Evolutionary conservation across 2,797 vertebrate genomes (phyloP).

Genomic region (Hapalemur alaotrensis): DNA sequence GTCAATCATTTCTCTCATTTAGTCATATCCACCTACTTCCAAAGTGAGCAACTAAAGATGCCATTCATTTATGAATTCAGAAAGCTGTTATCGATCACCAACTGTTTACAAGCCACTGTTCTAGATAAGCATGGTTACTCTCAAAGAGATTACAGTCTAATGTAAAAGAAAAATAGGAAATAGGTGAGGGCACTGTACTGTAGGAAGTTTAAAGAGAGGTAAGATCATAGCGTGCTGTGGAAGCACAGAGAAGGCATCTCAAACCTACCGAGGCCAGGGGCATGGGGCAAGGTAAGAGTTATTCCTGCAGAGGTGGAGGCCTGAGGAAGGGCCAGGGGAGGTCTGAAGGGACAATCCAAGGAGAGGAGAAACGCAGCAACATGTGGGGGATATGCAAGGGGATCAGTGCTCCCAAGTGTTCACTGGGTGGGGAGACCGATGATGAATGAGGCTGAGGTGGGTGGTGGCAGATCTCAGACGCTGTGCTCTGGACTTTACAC

Average conservation of each 20-base stretch:
- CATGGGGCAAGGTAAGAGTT: accelerated
- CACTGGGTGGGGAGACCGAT: background rate
- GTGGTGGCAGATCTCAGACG: background rate
- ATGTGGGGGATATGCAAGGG: accelerated
- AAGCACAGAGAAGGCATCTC: background rate
- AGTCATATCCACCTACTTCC: background rate
- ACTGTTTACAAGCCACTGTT: background rate
- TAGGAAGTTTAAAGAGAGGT: background rate
- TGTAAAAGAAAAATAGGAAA: background rate
- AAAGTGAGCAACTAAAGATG: background rate
- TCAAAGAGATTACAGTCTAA: background rate
- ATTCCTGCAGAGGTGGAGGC: background rate
- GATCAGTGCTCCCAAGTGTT: background rate
- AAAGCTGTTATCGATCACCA: background rate
- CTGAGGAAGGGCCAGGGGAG: background rate
- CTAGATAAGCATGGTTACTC: background rate
- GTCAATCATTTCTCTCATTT: background rate
- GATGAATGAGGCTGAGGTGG: background rate
- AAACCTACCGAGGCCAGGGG: background rate
- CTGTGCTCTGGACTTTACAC: background rate
- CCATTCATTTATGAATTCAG: background rate
- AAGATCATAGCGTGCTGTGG: background rate
- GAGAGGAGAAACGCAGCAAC: too few species aligned
- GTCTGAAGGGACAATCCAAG: background rate
- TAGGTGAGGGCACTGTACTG: too few species aligned